Conservation (phyloP, 2,113 vertebrate species). For the Xenopus tropicalis region UCB_Xtro_10.0 CM004449.2:99528001-99528500, state of each 20-base stretch:
- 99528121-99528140: not conserved
- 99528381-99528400: no score
- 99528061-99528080: constrained; percentile 32
- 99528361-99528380: no score
- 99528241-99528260: not conserved
- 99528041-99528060: constrained; percentile 31
- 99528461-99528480: constrained; percentile 9
- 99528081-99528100: constrained; percentile 25
- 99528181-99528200: constrained; percentile 1
- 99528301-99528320: no score
- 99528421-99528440: constrained; percentile 52
- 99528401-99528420: no score
- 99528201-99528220: constrained; percentile 6
- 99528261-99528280: constrained; percentile 14
- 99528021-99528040: constrained; percentile 36
- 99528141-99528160: not conserved
- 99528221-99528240: not conserved
- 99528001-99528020: constrained; percentile 16
- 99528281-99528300: no score
- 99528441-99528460: constrained; percentile 48
- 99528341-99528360: no score
- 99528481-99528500: not conserved
- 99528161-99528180: not conserved
- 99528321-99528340: no score
- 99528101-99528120: not conserved